Evolutionary conservation across 2,797 vertebrate species (phyloP), one percentile per base, ranked within the genome.

Genomic region (Macropodus opercularis): DNA sequence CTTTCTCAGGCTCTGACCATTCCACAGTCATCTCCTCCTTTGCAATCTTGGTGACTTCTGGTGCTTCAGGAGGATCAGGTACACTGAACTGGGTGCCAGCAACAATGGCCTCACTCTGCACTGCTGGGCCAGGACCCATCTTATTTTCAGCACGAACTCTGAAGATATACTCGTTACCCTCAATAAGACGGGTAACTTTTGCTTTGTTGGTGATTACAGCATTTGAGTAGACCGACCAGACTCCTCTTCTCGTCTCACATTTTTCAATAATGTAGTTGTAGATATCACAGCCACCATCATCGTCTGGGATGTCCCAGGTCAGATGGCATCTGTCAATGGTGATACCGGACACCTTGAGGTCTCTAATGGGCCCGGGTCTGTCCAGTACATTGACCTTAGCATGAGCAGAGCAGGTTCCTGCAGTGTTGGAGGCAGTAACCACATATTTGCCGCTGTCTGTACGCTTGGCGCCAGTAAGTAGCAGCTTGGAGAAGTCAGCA

Each of bases 191-290:
- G 56, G 96, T 96, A 63, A 99, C 94, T 23, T 94, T 94, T 48
- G 94, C 90, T 69, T 87, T 89, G 40, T 93, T 96, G 40, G 92
- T 94, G 76, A 98, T 91, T 66, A 98, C 86, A 52, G 94, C 94
- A 1, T 96, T 91, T 43, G 97, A 96, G 83, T 94, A 94, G 14
- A 96, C 95, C 29, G 97, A 96, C 98, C 98, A 99, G 64, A 99
- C 91, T 81, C 96, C 96, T 72, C 97, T 92, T 78, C 97, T 98
- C 80, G 93, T 96, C 58, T 99, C 98, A 92, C 98, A 98, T 91
- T 99, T 99, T 86, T 99, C 98, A 73, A 99, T 83, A 31, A 99
- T 97, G 80, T 99, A 99, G 89, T 98, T 99, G 88, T 98, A 97
- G 79, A 99, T 97, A 73, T 99, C 98, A 90, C 96, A 98, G 66